A percentile compares a stretch with the other conserved stretches of the same genome.
Conservation (phyloP, 2,888 invertebrate species). For the Caenorhabditis angaria region DNA sequence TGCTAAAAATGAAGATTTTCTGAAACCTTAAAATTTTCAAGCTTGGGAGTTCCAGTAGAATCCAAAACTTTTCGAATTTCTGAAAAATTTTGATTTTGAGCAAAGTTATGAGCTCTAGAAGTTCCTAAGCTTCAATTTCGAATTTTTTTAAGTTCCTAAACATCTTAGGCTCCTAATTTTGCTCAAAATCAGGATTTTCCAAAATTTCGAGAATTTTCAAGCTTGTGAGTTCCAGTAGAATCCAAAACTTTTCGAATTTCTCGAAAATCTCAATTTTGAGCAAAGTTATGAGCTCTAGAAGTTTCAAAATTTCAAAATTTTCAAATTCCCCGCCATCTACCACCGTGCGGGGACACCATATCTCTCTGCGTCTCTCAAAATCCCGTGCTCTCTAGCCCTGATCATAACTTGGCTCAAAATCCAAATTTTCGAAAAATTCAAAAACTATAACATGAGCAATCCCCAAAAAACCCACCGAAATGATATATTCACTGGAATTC, state of each 20-base stretch:
- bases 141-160: no score
- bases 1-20: neutral
- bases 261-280: neutral
- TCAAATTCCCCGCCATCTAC: neutral
- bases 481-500: conserved; percentile 42
- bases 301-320: no score
- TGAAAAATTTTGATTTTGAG: conserved; percentile 3
- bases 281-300: neutral
- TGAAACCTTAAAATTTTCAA: conserved; percentile 16
- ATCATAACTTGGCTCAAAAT: neutral
- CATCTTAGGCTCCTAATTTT: neutral
- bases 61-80: neutral
- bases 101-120: neutral
- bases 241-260: neutral
- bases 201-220: neutral
- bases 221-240: neutral
- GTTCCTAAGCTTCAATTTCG: no score
- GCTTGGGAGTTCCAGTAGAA: neutral
- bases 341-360: no score
- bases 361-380: neutral
- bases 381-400: no score
- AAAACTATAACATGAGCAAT: neutral
- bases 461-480: conserved; percentile 33
- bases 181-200: neutral
- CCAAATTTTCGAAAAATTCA: neutral